These are phyloP conservation scores for Bombycilla garrulus DNA, from an alignment of 2,113 vertebrate species.

Conservation along the genomic window DNA sequence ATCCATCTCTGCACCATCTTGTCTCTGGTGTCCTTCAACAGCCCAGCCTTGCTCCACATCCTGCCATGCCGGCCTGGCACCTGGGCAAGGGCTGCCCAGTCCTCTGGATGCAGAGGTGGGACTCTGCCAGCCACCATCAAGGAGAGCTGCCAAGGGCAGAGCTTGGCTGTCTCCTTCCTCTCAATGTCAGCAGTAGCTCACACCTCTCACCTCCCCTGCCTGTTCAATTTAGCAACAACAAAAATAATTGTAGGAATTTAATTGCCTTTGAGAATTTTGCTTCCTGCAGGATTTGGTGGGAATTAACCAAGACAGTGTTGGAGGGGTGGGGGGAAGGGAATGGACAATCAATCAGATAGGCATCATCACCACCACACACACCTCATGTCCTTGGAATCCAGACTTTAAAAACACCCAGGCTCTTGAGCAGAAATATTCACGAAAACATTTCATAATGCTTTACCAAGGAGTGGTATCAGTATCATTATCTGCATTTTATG, in stretches of 20 bases:
- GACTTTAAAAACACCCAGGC: not conserved
- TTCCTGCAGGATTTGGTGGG: not conserved
- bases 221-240: not conserved
- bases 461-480: not conserved
- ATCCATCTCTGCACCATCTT: not conserved
- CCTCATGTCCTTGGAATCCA: slow-evolving; percentile 23
- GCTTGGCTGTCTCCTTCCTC: not conserved
- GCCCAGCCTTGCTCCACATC: not conserved
- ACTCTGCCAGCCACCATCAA: rapidly evolving
- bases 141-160: not conserved
- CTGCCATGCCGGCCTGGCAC: not conserved
- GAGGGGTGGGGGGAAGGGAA: not conserved
- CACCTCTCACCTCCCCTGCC: not conserved
- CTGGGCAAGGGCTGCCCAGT: not conserved
- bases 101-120: not conserved
- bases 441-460: slow-evolving; percentile 23
- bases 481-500: not conserved
- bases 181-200: not conserved
- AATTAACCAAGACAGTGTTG: not conserved
- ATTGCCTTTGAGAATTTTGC: not conserved
- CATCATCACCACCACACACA: not conserved
- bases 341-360: not conserved
- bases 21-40: not conserved
- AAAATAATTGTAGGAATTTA: not conserved
- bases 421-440: not conserved